Base-by-base conservation (phyloP, 2,797 vertebrate species). In the Peromyscus nudipes region DNA sequence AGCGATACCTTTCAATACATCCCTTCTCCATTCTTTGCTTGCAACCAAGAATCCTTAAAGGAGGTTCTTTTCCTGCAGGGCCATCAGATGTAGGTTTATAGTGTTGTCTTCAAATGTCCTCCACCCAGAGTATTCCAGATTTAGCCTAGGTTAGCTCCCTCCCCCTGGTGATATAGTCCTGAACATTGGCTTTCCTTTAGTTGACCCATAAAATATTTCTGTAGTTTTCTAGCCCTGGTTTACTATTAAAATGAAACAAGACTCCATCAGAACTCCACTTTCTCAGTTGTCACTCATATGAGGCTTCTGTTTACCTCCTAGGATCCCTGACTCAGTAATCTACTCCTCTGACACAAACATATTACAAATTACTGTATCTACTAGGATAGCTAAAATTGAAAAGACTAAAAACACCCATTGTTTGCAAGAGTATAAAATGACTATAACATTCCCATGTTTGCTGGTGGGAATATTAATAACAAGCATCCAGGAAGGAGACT, bases 201-300 rank as follows among this genome's bases (percentile, higher is more conserved):
- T 65, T 86, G 88, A 31, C 82, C 83, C 43, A 92, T 13, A 76
- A 92, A 93, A 57, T 67, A 57, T 82, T 77, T 49, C n/a, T 90
- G 55, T 69, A 52, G 16, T 17, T 93, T 96, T 95, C 40, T 91
- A 86, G 29, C 4, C 29, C 79, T 8, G 7, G 4, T 90, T 95
- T 92, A 4, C 85, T 92, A 49, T 79, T 91, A 76, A 91, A 89
- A 86, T 1, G 73, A 89, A 65, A 67, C 25, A 87, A 69, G 76
- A 75, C 13, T 40, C 80, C 75, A 76, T 83, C 27, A 83, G 82
- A 91, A 71, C 69, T 95, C 25, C 4, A 1, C 8, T 96, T 29
- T 64, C 49, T 79, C 9, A 73, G 46, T 29, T 82, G 16, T 90
- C 49, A 43, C 13, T 76, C 88, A 43, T 34, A 4, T 11, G 37